Base-by-base conservation (phyloP, 2,113 vertebrate genomes). In the Uria aalge region DNA sequence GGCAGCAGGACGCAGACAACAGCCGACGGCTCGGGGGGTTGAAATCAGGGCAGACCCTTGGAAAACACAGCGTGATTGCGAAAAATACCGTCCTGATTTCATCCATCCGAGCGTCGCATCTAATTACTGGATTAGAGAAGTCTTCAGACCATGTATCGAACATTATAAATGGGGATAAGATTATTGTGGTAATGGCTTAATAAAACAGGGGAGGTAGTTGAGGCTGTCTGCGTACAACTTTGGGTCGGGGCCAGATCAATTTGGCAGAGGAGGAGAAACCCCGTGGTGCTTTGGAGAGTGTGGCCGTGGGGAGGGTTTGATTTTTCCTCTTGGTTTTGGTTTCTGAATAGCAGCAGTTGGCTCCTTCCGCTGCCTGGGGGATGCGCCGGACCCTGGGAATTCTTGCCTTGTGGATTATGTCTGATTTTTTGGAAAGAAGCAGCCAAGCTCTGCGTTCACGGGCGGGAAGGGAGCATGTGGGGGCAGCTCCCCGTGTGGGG, bases 121-220 rank as follows among this genome's bases (percentile, higher is more conserved):
- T 98, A 97, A 98, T 98, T 98, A 98, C 97, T 96, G 95, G 97
- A 97, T 98, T 97, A 98, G 96, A 98, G 97, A 85, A 97, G 96
- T 88, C 98, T 98, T 97, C 97, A 97, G 98, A 98, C 93, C 96
- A 53, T 80, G 95, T 97, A 98, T 98, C 19, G 96, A 97, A 96
- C 97, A 94, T 98, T 98, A 98, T 98, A 98, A 98, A 98, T 98
- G 98, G 96, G 98, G 96, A 97, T 97, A 97, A 98, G 98, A 97
- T 98, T 97, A 85, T 98, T 98, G 98, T 98, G 97, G 98, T 98
- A 98, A 98, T 98, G 98, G 98, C 97, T 98, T 98, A 98, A 98
- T 98, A 96, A 98, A 97, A 93, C 97, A 96, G 97, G 96, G 98
- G 97, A 98, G 97, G 93, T 80, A 94, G 98, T 81, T 88, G 95